Conservation (phyloP, 1,140 invertebrate genomes). For the Globodera rostochiensis region DNA sequence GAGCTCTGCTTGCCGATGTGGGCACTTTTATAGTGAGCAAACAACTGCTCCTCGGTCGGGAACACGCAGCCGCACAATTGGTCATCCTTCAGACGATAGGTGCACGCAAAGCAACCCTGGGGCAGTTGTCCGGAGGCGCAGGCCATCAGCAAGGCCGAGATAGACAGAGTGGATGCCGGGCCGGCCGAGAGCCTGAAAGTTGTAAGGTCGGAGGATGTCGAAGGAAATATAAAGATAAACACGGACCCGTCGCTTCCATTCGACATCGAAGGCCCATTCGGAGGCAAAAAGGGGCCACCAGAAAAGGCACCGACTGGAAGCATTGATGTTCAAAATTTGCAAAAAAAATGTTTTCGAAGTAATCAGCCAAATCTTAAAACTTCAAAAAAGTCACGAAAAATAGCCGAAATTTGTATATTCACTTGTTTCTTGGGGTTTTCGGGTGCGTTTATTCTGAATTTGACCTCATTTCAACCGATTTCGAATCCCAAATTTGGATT, state of each 20-base stretch:
- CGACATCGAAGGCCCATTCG: not conserved
- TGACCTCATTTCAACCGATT: no score
- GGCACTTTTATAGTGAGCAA: conserved; percentile 27
- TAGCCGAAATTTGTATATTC: no score
- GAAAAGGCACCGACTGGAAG: not conserved
- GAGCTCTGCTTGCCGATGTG: conserved; percentile 27
- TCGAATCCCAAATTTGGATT: no score
- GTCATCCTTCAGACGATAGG: conserved; percentile 21
- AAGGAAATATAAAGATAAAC: no score
- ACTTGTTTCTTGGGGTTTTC: no score
- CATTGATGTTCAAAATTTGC: not conserved
- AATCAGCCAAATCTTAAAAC: no score
- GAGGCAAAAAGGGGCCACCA: not conserved
- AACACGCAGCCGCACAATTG: conserved; percentile 23
- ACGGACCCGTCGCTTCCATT: not conserved
- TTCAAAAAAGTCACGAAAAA: no score
- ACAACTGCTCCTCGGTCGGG: conserved; percentile 21
- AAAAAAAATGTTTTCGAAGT: no score
- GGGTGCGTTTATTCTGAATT: no score
- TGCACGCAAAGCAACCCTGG: conserved; percentile 15
- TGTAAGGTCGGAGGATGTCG: no score
- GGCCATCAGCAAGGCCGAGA: conserved; percentile 24
- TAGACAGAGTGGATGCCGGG: not conserved
- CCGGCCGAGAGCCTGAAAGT: not conserved
- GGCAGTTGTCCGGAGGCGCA: conserved; percentile 19